phyloP scores from a whole-genome alignment of 2,888 invertebrate genomes.

The Oligia strigilis region DNA sequence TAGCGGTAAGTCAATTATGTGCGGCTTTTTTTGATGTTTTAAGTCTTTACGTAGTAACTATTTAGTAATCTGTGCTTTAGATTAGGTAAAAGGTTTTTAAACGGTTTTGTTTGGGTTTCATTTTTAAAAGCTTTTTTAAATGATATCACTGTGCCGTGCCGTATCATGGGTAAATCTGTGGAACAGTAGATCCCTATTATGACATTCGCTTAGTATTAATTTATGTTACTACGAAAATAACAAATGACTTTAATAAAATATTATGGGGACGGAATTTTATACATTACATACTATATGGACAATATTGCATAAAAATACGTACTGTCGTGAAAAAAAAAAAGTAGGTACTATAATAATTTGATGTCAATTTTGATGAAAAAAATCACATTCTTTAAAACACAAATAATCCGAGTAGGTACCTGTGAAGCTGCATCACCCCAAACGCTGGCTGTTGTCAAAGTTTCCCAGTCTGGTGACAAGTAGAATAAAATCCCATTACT shows the following conservation, averaged over 20 bases:
- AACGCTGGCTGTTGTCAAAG: constrained; percentile 92
- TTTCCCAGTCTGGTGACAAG: constrained; percentile 93
- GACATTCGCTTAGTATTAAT: not conserved
- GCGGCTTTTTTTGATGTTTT: not conserved
- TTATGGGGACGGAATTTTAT: not conserved
- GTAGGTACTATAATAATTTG: too few relatives aligned
- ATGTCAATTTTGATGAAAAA: too few relatives aligned
- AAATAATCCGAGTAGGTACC: constrained; percentile 61
- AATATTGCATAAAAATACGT: not conserved
- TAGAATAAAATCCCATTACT: constrained; percentile 93
- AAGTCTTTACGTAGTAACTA: not conserved
- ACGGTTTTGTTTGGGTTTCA: not conserved
- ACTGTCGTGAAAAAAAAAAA: not conserved
- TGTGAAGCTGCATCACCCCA: constrained; percentile 96
- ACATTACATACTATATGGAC: not conserved
- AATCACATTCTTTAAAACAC: not conserved
- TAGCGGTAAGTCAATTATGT: constrained; percentile 13
- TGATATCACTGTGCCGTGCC: not conserved
- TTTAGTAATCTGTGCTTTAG: not conserved
- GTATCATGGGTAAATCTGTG: not conserved
- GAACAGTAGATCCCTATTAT: not conserved
- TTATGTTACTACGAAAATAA: not conserved
- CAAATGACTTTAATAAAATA: not conserved
- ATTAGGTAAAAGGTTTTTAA: constrained; percentile 34
- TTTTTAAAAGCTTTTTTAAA: not conserved